A percentile compares a stretch with the other conserved stretches of the same genome.
These are phyloP conservation scores for Drosophila ficusphila DNA, from an alignment of 1,140 invertebrate species.

Conservation along the genomic window DNA sequence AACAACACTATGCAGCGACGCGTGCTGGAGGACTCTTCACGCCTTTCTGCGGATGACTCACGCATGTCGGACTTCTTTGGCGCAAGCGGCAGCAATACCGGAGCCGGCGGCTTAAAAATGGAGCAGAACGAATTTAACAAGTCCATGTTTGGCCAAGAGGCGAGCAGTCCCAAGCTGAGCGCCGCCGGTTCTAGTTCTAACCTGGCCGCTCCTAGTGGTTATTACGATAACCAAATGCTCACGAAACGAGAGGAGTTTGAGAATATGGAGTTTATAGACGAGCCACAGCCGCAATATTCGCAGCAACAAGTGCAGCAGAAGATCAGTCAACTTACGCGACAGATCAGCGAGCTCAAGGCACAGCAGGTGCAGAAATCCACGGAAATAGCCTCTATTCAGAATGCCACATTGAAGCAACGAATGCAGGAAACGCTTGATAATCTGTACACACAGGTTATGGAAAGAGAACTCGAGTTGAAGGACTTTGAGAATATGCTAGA, in stretches of 20 bases:
- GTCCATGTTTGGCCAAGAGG: constrained; percentile 66
- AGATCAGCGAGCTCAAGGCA: constrained; percentile 89
- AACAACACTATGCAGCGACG: constrained; percentile 85
- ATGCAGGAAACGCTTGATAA: constrained; percentile 93
- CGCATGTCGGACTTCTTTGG: constrained; percentile 89
- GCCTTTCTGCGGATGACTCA: constrained; percentile 90
- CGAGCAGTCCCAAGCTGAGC: constrained; percentile 62
- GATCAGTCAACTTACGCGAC: constrained; percentile 87
- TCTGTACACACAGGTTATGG: constrained; percentile 90
- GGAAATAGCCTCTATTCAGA: constrained; percentile 94
- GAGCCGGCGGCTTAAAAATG: constrained; percentile 38
- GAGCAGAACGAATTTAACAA: constrained; percentile 75
- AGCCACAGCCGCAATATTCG: constrained; percentile 59
- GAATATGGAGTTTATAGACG: constrained; percentile 67
- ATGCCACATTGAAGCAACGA: constrained; percentile 91
- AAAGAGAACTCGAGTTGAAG: constrained; percentile 90
- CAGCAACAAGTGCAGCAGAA: constrained; percentile 85
- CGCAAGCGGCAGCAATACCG: constrained; percentile 27
- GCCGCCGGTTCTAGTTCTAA: constrained; percentile 75
- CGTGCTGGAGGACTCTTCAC: constrained; percentile 92
- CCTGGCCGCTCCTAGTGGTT: constrained; percentile 66
- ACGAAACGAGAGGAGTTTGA: constrained; percentile 73
- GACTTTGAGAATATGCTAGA: constrained; percentile 79
- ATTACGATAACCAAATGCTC: constrained; percentile 61
- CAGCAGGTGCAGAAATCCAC: constrained; percentile 91